Evolutionary conservation across 2,113 vertebrate genomes (phyloP).

Genomic region (Nothobranchius kuhntae): DNA sequence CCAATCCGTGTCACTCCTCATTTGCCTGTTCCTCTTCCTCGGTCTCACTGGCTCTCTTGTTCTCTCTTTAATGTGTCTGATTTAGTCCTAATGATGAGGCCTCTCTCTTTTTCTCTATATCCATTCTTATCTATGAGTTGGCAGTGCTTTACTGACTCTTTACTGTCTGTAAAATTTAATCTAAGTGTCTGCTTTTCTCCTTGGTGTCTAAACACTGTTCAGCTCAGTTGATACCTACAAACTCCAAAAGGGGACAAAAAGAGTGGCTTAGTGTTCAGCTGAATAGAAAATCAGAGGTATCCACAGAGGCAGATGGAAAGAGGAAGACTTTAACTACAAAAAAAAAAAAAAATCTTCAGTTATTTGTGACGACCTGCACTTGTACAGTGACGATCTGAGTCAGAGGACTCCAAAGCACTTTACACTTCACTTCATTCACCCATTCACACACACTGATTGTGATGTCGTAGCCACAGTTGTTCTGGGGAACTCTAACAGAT

Average conservation of each 20-base stretch:
- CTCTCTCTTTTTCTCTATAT: constrained; percentile 45
- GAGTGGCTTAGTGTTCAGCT: constrained; percentile 69
- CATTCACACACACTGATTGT: no score
- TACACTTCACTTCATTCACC: no score
- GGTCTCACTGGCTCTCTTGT: constrained; percentile 29
- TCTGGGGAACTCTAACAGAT: no score
- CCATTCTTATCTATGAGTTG: constrained; percentile 58
- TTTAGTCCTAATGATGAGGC: constrained; percentile 73
- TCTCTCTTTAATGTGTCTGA: constrained; percentile 26
- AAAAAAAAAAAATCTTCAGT: constrained; percentile 81
- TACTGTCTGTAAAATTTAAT: neutral
- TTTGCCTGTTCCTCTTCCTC: constrained; percentile 85
- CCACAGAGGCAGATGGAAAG: constrained; percentile 37
- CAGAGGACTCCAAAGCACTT: no score
- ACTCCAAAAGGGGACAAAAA: no score
- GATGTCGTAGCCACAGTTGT: no score
- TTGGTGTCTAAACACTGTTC: constrained; percentile 5
- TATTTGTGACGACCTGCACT: constrained; percentile 60
- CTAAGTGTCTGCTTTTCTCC: neutral
- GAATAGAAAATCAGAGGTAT: constrained; percentile 77
- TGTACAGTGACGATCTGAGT: no score
- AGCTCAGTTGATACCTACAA: neutral
- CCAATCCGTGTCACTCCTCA: constrained; percentile 92
- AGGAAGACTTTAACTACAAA: neutral
- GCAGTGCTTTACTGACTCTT: constrained; percentile 78